These are phyloP conservation scores for Tricholauxania praeusta DNA, from an alignment of 2,888 invertebrate species.

Conservation along the genomic window DNA sequence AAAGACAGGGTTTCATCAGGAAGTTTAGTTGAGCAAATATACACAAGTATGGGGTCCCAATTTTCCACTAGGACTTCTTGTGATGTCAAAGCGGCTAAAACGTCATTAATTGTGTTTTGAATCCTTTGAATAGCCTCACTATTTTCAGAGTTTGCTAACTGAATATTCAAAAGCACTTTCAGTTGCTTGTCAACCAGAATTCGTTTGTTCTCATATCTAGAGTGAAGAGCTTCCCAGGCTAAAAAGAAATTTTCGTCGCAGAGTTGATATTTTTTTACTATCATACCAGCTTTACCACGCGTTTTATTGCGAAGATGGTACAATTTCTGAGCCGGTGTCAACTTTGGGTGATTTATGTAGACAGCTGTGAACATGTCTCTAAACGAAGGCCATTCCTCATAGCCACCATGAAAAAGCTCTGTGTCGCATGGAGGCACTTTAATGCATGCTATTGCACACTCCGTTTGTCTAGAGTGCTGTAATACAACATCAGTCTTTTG, in stretches of 20 bases:
- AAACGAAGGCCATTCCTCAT: background rate
- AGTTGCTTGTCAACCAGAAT: constrained; percentile 34
- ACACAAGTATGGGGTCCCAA: background rate
- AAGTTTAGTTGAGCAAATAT: background rate
- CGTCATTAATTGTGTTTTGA: background rate
- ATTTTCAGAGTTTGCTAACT: background rate
- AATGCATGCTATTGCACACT: too few relatives aligned
- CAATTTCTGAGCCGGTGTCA: constrained; percentile 21
- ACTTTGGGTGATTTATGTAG: background rate
- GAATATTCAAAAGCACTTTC: background rate
- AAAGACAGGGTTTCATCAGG: background rate
- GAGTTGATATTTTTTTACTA: constrained; percentile 24
- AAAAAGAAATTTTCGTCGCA: constrained; percentile 33
- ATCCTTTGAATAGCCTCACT: background rate
- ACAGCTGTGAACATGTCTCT: too few relatives aligned
- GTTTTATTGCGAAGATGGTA: constrained; percentile 24
- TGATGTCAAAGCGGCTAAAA: too few relatives aligned
- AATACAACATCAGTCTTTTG: too few relatives aligned
- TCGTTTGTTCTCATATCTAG: constrained; percentile 30
- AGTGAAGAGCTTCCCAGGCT: constrained; percentile 31
- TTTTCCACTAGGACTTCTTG: too few relatives aligned
- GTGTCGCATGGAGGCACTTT: background rate
- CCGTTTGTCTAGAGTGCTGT: too few relatives aligned
- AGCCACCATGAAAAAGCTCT: background rate
- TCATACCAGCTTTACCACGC: constrained; percentile 8